A percentile compares a stretch with the other conserved stretches of the same genome.
phyloP scores from a whole-genome alignment of 2,113 vertebrate species.

The Chloropsis cyanopogon region DNA sequence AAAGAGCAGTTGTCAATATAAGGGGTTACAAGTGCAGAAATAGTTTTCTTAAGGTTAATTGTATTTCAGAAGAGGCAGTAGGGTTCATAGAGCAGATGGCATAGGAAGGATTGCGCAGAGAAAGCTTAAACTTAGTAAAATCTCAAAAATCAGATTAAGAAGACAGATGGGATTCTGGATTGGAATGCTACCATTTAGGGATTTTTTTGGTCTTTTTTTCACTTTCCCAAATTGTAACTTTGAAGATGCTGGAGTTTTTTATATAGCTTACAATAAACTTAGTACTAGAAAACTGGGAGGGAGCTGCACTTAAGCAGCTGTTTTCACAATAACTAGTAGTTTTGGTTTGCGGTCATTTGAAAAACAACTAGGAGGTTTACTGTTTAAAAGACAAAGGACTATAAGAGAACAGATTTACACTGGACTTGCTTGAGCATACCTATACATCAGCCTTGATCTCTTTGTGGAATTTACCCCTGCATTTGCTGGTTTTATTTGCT shows the following conservation, averaged over 20 bases:
- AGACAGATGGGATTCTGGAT: constrained; percentile 35
- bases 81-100: constrained; percentile 49
- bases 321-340: not conserved
- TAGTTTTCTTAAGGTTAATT: not conserved
- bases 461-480: not conserved
- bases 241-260: not conserved
- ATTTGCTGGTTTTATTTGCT: not conserved
- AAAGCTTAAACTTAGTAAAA: constrained; percentile 50
- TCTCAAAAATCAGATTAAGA: constrained; percentile 49
- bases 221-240: constrained; percentile 20
- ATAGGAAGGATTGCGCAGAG: constrained; percentile 30
- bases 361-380: not conserved
- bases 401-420: not conserved
- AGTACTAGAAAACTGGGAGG: not conserved
- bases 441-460: not conserved
- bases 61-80: not conserved
- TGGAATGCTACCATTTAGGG: not conserved
- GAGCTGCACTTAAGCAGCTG: not conserved
- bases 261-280: constrained; percentile 18
- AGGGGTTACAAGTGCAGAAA: not conserved
- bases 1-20: not conserved
- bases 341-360: not conserved
- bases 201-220: not conserved
- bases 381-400: not conserved
- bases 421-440: not conserved